Percentiles rank a stretch among this genome's conserved stretches.
These are phyloP conservation scores for Zosterops lateralis DNA, from an alignment of 2,113 vertebrate genomes.

Conservation along the genomic window DNA sequence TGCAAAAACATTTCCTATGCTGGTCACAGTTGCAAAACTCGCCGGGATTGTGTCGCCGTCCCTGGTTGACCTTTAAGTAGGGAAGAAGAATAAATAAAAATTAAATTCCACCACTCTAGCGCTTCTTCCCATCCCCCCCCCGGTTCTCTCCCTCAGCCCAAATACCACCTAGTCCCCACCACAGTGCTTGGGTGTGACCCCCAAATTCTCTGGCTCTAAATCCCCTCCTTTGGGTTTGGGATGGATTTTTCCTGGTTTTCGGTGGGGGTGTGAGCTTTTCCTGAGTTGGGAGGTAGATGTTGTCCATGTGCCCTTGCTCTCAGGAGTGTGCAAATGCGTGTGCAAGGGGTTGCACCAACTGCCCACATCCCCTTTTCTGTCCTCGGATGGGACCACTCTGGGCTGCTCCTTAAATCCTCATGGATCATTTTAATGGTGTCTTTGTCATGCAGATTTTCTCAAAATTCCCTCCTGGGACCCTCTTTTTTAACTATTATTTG, in stretches of 20 bases:
- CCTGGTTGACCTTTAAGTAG: constrained; percentile 20
- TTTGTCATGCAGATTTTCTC: neutral
- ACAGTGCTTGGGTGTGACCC: fast-evolving
- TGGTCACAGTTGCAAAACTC: neutral
- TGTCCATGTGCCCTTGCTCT: neutral
- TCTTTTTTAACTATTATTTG: neutral
- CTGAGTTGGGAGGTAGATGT: neutral
- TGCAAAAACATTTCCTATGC: neutral
- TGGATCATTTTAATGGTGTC: neutral
- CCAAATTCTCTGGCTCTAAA: neutral
- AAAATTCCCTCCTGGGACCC: neutral
- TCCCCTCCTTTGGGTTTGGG: neutral
- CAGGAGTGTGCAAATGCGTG: neutral
- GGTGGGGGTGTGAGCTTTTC: neutral
- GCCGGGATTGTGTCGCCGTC: neutral
- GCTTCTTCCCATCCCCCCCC: fast-evolving
- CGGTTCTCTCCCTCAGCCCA: neutral
- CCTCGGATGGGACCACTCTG: fast-evolving
- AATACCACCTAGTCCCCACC: fast-evolving
- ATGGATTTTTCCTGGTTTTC: neutral
- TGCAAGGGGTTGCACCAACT: neutral
- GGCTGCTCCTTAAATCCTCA: neutral
- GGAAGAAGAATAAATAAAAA: neutral
- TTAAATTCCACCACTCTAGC: neutral
- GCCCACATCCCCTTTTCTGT: fast-evolving